Evolutionary conservation across 2,888 invertebrate species (phyloP), one percentile per base, ranked within the genome.

Genomic region (Xestia rhomboidea): DNA sequence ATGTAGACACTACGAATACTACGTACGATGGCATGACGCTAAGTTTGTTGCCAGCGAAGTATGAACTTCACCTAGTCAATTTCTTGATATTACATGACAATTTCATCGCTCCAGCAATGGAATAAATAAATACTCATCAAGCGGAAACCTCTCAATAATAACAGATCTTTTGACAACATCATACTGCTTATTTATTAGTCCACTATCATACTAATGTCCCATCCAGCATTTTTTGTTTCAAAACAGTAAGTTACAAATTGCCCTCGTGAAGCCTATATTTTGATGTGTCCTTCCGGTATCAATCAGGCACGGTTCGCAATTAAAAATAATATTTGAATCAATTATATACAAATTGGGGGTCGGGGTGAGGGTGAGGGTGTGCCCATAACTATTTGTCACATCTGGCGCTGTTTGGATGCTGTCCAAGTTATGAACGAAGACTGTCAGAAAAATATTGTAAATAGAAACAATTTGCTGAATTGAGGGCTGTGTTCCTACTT

Each of bases 271-370:
- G 38, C 51, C 51, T 69, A 73, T 74, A 70, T 81, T 80, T 81
- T 78, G 77, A 75, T 57, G 63, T 38, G n/a, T 74, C 60, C 80
- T 82, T 87, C 83, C 83, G 76, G 74, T 84, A 77, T 84, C 81
- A 87, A 84, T 88, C 83, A 84, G 71, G 77, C 75, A 83, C 81
- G 81, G 82, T 85, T 13, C 79, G 79, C 77, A 90, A 92, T 92
- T 89, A 89, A 89, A 89, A 91, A 91, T 89, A 89, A 89, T 90
- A 91, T 92, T 89, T 89, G 89, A 92, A 92, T 93, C 92, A 93
- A 94, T 93, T 93, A 92, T 88, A 91, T 92, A 91, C 90, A 90
- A 92, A 92, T 93, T 93, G 85, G 85, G 89, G 90, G 86, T 87
- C 62, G 86, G 46, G 38, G 63, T 72, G 66, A 81, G 83, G 89